A percentile compares a stretch with the other conserved stretches of the same genome.
These are phyloP conservation scores for Vanessa tameamea DNA, from an alignment of 1,140 invertebrate species.

Conservation along the genomic window DNA sequence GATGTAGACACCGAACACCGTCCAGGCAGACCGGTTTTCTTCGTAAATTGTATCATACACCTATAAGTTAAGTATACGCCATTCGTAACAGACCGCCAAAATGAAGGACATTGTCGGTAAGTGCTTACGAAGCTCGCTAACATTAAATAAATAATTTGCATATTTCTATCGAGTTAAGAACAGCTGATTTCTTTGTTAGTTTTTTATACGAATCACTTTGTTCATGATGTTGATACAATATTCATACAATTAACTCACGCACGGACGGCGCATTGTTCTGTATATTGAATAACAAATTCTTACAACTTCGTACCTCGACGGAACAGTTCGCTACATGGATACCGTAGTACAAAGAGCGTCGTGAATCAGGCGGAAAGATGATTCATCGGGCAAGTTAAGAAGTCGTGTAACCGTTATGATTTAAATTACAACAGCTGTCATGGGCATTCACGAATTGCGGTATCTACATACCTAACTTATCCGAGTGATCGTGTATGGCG, in stretches of 20 bases:
- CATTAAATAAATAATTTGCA: constrained; percentile 32
- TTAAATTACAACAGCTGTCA: constrained; percentile 74
- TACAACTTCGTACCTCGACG: constrained; percentile 24
- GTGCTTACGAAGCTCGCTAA: constrained; percentile 21
- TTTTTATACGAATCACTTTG: constrained; percentile 31
- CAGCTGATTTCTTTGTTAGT: constrained; percentile 56
- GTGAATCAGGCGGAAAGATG: constrained; percentile 76
- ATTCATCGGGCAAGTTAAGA: constrained; percentile 70
- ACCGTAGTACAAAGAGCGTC: constrained; percentile 34
- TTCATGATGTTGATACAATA: constrained; percentile 15
- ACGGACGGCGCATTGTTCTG: constrained; percentile 34
- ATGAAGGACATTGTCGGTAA: constrained; percentile 54
- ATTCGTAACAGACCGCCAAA: constrained; percentile 56
- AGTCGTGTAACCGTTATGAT: constrained; percentile 70
- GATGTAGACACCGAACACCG: constrained; percentile 57
- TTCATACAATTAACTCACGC: constrained; percentile 28
- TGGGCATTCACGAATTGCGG: constrained; percentile 67
- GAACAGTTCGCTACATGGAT: constrained; percentile 25
- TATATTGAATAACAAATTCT: constrained; percentile 32
- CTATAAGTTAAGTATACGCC: constrained; percentile 47
- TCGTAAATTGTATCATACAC: constrained; percentile 66
- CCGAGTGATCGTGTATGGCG: constrained; percentile 49
- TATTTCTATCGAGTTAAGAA: constrained; percentile 34
- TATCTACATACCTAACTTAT: constrained; percentile 62
- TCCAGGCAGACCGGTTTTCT: constrained; percentile 65